Conservation (phyloP, 2,797 vertebrate genomes). For the Coregonus suidteri region DNA sequence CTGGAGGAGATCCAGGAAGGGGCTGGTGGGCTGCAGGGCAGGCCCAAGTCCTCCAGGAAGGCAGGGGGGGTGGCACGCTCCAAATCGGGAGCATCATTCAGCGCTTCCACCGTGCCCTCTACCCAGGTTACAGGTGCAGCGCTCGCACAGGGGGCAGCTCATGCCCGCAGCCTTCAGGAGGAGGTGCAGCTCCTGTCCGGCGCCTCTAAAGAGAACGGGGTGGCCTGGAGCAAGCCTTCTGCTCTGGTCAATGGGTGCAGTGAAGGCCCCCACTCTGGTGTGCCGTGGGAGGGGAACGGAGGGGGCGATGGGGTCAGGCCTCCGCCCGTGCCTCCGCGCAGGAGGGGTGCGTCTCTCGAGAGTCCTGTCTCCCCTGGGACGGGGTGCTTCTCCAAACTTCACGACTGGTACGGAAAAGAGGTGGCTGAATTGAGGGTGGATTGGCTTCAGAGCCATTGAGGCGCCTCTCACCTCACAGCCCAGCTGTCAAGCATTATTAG, state of each 20-base stretch:
- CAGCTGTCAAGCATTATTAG: neutral
- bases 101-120: neutral
- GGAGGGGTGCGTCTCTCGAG: constrained; percentile 65
- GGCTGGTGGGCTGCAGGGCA: constrained; percentile 3
- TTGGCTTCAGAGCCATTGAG: constrained; percentile 81
- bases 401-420: constrained; percentile 85
- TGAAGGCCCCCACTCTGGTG: constrained; percentile 58
- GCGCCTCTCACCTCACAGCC: neutral
- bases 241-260: constrained; percentile 49
- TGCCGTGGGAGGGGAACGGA: constrained; percentile 56
- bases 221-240: constrained; percentile 78
- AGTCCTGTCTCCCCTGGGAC: constrained; percentile 65
- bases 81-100: constrained; percentile 57
- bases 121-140: constrained; percentile 28
- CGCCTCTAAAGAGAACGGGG: constrained; percentile 80
- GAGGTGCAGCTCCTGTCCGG: constrained; percentile 58
- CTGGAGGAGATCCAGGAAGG: constrained; percentile 82
- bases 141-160: neutral
- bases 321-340: constrained; percentile 79
- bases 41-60: constrained; percentile 50
- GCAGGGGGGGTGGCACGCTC: constrained; percentile 32
- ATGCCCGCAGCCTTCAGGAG: constrained; percentile 42
- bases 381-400: constrained; percentile 82
- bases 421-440: constrained; percentile 78
- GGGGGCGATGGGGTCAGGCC: constrained; percentile 53